These are phyloP conservation scores for Tyrannus savana DNA, from an alignment of 2,113 vertebrate genomes.

Conservation along the genomic window DNA sequence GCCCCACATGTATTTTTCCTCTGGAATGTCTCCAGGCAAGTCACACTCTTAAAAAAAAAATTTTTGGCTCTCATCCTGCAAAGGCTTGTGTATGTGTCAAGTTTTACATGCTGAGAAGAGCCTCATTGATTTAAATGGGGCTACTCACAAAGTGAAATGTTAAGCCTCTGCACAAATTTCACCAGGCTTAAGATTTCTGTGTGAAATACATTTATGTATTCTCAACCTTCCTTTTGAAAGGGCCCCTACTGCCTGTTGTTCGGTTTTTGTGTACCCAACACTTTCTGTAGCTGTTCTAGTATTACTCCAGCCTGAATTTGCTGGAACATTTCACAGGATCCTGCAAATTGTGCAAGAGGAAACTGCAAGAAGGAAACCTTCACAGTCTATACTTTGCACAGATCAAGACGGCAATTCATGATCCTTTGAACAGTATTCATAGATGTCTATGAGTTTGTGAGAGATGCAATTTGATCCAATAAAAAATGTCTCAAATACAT, in stretches of 20 bases:
- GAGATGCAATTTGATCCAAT: not conserved
- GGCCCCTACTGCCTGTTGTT: not conserved
- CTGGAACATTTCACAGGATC: not conserved
- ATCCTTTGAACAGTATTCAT: not conserved
- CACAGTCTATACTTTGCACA: not conserved
- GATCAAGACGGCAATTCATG: not conserved
- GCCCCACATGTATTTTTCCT: not conserved
- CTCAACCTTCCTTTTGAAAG: not conserved
- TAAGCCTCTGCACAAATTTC: not conserved
- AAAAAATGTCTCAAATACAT: not conserved
- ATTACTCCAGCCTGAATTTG: not conserved
- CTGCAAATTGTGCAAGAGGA: not conserved
- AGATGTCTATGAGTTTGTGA: not conserved
- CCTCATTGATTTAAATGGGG: constrained; percentile 8
- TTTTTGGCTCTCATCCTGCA: constrained; percentile 1
- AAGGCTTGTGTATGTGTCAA: constrained; percentile 17
- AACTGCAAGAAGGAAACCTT: not conserved
- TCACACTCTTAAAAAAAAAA: constrained; percentile 9
- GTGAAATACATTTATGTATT: not conserved
- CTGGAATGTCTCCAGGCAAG: constrained; percentile 46
- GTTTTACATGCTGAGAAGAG: constrained; percentile 17
- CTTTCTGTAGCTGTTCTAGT: not conserved
- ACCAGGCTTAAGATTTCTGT: not conserved
- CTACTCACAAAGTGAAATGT: not conserved
- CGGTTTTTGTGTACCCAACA: not conserved